These are phyloP conservation scores for Plemyria rubiginata DNA, from an alignment of 2,888 invertebrate genomes.

Conservation along the genomic window DNA sequence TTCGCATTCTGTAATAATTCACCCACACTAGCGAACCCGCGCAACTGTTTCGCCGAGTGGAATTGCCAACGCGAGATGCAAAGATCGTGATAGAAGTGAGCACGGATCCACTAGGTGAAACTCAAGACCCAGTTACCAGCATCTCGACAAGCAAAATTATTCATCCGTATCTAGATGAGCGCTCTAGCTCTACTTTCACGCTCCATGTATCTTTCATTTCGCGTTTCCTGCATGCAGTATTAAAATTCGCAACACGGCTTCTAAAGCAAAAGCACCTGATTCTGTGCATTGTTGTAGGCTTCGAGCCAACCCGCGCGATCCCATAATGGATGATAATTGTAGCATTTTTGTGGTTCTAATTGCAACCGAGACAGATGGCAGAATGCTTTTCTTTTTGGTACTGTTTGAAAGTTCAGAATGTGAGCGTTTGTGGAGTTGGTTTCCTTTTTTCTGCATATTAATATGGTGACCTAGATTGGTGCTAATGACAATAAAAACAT, in stretches of 20 bases:
- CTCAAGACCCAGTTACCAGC: no score
- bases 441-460: slow-evolving; percentile 7
- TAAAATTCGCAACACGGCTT: slow-evolving; percentile 54
- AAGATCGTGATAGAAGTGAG: no score
- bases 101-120: no score
- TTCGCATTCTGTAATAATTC: no score
- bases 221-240: slow-evolving; percentile 47
- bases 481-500: background rate
- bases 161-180: background rate
- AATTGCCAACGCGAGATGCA: no score
- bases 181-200: slow-evolving; percentile 5
- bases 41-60: no score
- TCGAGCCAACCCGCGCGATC: slow-evolving; percentile 38
- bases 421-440: background rate
- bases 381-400: slow-evolving; percentile 27
- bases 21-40: no score
- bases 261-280: slow-evolving; percentile 51
- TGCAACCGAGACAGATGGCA: slow-evolving; percentile 40
- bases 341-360: slow-evolving; percentile 45
- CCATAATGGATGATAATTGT: slow-evolving; percentile 48
- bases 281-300: slow-evolving; percentile 57
- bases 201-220: slow-evolving; percentile 41
- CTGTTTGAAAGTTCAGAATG: slow-evolving; percentile 5
- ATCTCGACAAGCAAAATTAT: background rate
- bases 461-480: background rate